Conservation (phyloP, 2,888 invertebrate species). For the Coelogynopora nodosa region DNA sequence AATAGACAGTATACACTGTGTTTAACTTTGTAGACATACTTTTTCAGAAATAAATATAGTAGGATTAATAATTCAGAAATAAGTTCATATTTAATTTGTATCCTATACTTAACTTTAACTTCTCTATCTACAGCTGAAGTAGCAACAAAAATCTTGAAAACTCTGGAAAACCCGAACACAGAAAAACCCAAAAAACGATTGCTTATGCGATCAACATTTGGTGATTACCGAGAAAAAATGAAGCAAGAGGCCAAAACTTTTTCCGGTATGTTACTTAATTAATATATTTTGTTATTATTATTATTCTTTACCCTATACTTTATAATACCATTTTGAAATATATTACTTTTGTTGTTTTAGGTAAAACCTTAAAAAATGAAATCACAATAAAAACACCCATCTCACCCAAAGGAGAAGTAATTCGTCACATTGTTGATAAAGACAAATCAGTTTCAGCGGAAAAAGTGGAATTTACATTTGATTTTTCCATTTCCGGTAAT, state of each 20-base stretch:
- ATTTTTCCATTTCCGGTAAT: background rate
- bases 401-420: background rate
- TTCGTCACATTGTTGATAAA: background rate
- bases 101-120: no score
- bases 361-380: background rate
- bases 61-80: no score
- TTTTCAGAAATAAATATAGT: no score
- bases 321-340: background rate
- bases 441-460: background rate
- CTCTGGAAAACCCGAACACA: background rate
- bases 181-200: conserved; percentile 1
- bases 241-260: background rate
- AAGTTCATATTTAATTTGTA: no score
- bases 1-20: no score
- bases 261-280: background rate
- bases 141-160: background rate
- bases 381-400: background rate
- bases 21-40: no score
- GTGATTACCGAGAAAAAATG: conserved; percentile 20
- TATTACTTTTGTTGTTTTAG: background rate
- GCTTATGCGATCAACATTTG: background rate
- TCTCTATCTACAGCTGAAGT: conserved; percentile 6
- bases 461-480: background rate
- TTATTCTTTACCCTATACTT: background rate
- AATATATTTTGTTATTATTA: background rate